Evolutionary conservation across 37 sponge, comb jelly and placozoan genomes (phyloP).

Genomic region (Haliclona indistincta): DNA sequence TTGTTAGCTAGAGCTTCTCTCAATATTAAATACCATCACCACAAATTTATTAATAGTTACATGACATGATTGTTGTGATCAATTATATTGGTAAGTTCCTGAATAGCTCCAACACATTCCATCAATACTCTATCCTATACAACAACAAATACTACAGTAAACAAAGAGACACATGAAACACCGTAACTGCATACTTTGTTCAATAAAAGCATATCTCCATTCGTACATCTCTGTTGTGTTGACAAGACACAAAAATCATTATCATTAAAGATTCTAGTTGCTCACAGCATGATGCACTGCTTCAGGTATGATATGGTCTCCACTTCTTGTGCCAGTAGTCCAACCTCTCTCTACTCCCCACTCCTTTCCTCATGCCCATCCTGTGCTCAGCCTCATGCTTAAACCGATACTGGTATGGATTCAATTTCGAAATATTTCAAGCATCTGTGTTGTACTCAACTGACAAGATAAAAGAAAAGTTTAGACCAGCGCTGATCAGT

Average conservation of each 20-base stretch:
- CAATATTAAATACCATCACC: too few species aligned
- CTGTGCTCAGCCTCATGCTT: conserved; percentile 21
- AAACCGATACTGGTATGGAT: conserved; percentile 68
- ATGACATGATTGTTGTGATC: too few species aligned
- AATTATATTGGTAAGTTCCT: conserved; percentile 71
- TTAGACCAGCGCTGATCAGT: too few species aligned
- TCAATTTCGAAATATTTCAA: conserved; percentile 66
- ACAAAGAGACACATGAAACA: background rate
- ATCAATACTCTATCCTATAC: conserved; percentile 86
- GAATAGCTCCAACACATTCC: conserved; percentile 93
- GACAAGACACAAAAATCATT: too few species aligned
- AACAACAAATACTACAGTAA: background rate
- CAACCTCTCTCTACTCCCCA: conserved; percentile 45
- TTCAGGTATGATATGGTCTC: conserved; percentile 74
- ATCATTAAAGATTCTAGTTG: too few species aligned
- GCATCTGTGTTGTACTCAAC: conserved; percentile 39
- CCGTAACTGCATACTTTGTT: conserved; percentile 39
- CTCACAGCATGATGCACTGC: conserved; percentile 83
- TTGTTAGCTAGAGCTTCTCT: too few species aligned
- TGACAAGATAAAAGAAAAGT: conserved; percentile 18
- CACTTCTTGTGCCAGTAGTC: conserved; percentile 92
- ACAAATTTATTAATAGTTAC: too few species aligned
- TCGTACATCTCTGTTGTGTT: background rate
- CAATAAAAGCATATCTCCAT: conserved; percentile 39
- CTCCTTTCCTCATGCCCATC: conserved; percentile 10